Base-by-base conservation (phyloP, 2,113 vertebrate species). In the Anseranas semipalmata region DNA sequence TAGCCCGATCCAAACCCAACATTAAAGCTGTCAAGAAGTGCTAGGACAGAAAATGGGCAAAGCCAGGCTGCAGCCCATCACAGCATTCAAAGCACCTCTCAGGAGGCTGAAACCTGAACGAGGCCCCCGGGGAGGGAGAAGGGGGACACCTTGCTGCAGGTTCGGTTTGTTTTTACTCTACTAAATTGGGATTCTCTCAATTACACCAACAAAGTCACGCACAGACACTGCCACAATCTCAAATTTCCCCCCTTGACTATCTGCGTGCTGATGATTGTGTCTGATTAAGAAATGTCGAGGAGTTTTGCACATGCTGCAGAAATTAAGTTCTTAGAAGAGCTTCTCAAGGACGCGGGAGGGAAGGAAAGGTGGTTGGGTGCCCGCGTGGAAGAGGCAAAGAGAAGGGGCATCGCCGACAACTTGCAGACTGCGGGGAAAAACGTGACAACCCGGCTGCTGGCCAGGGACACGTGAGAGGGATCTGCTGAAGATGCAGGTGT, bases 271-370 rank as follows among this genome's bases (percentile, higher is more conserved):
- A 80, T 72, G 83, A 37, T 19, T 3, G 56, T 6, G 58, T 5
- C 53, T 7, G 46, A 53, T 77, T 52, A 55, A 35, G 30, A 62
- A 45, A 27, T 0, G 15, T 48, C 20, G 39, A 15, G 21, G 59
- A 33, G 6, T 70, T 82, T 8, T 70, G 81, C 85, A 89, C n/a
- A 55, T 24, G 66, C 60, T 91, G 89, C 89, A 86, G 80, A 95
- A 91, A 53, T 18, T 2, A 2, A 60, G 10, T 75, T 70, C 83
- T 83, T 39, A 59, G 73, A 84, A 65, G 68, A 55, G 67, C 2
- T 0, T 35, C 73, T n/a, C 0, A 5, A 63, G 72, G 12, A 8
- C 63, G 8, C 0, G 3, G 39, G 45, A 60, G 52, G 75, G 76
- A 55, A 85, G 46, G 59, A 17, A 45, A 76, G 58, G 65, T n/a